These are phyloP conservation scores for Xerus inauris DNA, from an alignment of 2,113 vertebrate species.

Conservation along the genomic window DNA sequence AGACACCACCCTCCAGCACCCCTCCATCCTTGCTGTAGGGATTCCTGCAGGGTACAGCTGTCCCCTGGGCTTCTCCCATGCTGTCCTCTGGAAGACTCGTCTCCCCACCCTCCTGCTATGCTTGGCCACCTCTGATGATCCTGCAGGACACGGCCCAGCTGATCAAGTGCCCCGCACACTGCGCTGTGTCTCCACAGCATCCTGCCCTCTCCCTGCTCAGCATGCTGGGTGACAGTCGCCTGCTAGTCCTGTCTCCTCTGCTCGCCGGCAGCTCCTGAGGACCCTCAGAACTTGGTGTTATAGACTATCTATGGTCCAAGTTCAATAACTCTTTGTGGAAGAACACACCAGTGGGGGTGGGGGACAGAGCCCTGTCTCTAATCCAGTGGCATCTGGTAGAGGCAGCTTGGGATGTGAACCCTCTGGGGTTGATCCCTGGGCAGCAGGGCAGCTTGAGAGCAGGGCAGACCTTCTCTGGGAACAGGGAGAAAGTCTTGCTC, in stretches of 20 bases:
- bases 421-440: background rate
- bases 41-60: too few species aligned
- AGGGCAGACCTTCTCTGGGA: slow-evolving; percentile 26
- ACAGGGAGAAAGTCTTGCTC: background rate
- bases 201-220: background rate
- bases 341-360: background rate
- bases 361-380: too few species aligned
- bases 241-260: background rate
- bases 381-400: background rate
- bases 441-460: background rate
- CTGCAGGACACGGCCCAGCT: background rate
- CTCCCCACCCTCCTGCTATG: background rate
- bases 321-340: background rate
- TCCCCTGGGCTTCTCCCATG: background rate
- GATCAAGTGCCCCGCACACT: background rate
- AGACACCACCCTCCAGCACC: background rate
- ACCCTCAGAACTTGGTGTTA: background rate
- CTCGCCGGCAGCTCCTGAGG: background rate
- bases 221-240: background rate
- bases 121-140: background rate
- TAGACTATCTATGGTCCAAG: too few species aligned
- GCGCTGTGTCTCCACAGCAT: background rate
- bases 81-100: background rate
- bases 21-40: background rate
- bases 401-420: too few species aligned